A percentile compares a stretch with the other conserved stretches of the same genome.
Conservation (phyloP, 1,140 invertebrate genomes). For the Phthorimaea operculella region DNA sequence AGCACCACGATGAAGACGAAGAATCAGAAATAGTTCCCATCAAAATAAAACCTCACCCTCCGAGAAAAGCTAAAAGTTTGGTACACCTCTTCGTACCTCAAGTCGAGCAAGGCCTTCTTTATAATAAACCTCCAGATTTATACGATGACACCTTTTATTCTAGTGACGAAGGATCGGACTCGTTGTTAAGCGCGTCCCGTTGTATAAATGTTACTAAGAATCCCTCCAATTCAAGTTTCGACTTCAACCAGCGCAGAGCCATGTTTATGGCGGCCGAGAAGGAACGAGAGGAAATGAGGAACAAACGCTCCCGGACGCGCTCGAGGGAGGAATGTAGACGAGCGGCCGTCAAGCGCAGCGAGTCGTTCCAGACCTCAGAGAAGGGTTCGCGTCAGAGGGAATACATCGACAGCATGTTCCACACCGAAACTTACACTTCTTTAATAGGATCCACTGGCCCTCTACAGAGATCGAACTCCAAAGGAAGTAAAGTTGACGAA, state of each 20-base stretch:
- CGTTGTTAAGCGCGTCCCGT: constrained; percentile 74
- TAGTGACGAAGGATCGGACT: constrained; percentile 76
- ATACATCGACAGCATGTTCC: constrained; percentile 64
- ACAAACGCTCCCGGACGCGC: constrained; percentile 41
- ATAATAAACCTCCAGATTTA: constrained; percentile 70
- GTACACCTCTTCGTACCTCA: constrained; percentile 67
- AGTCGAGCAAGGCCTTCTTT: constrained; percentile 59
- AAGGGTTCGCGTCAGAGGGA: constrained; percentile 58
- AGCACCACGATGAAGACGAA: constrained; percentile 38
- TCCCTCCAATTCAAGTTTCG: constrained; percentile 39
- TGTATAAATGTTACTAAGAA: constrained; percentile 58
- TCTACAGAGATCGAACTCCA: constrained; percentile 63
- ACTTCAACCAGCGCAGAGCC: constrained; percentile 63
- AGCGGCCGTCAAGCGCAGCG: constrained; percentile 59
- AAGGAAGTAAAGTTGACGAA: constrained; percentile 62
- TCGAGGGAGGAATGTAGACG: constrained; percentile 52
- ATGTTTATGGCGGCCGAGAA: constrained; percentile 67
- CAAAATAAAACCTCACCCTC: constrained; percentile 73
- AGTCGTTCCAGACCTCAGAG: constrained; percentile 65
- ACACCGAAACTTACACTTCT: constrained; percentile 34
- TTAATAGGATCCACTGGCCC: constrained; percentile 22
- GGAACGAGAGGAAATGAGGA: constrained; percentile 56
- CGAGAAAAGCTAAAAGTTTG: constrained; percentile 69
- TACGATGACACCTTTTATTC: constrained; percentile 73
- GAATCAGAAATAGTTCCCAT: constrained; percentile 73